Conservation (phyloP, 2,113 vertebrate genomes). For the Machaerirhynchus nigripectus region DNA sequence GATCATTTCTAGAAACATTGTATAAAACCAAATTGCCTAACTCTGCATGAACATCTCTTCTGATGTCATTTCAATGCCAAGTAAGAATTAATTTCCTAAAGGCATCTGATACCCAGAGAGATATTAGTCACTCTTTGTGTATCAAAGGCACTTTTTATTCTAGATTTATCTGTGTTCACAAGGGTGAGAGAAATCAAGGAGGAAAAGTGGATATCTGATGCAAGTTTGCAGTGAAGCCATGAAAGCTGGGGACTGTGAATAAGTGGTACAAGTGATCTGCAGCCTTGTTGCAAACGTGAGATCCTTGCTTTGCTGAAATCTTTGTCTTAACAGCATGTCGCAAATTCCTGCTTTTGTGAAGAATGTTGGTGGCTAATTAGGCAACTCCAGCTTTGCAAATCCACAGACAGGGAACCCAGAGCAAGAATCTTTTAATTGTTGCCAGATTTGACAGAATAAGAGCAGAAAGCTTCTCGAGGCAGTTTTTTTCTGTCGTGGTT, state of each 20-base stretch:
- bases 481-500: rapidly evolving
- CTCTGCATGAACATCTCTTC: background rate
- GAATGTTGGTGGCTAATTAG: background rate
- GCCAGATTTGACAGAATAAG: background rate
- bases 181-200: background rate
- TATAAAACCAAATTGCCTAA: background rate
- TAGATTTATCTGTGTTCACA: background rate
- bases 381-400: background rate
- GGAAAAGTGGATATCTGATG: background rate
- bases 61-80: constrained; percentile 10
- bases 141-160: background rate
- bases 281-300: background rate
- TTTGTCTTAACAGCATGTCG: background rate
- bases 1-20: background rate
- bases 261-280: background rate
- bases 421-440: background rate
- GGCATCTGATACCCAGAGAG: background rate
- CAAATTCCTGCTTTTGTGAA: background rate
- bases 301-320: background rate
- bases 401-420: background rate
- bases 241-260: background rate
- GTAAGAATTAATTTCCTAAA: constrained; percentile 38
- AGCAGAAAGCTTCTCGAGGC: background rate
- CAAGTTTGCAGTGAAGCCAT: background rate
- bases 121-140: background rate